Base-by-base conservation (phyloP, 2,797 vertebrate genomes). In the Dicrostonyx torquatus region DNA sequence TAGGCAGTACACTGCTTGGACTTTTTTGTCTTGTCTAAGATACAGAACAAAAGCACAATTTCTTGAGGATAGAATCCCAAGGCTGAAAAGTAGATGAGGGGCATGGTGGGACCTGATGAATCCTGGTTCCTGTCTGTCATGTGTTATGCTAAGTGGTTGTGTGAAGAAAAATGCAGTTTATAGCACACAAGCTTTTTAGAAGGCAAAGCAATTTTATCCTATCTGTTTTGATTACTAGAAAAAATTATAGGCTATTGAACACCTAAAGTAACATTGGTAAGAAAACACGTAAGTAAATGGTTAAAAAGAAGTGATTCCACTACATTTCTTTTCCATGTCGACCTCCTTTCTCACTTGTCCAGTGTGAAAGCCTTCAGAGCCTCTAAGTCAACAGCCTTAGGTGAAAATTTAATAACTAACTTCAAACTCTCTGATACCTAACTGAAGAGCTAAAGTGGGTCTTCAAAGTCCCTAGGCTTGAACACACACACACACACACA, bases 271-370 rank as follows among this genome's bases (percentile, higher is more conserved):
- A 40, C 70, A 89, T 14, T 40, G 79, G 26, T 73, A 89, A 77
- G 18, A 78, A 97, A 95, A 77, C n/a, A 80, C 12, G 26, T 40
- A 76, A 76, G 73, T 50, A 50, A 53, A 90, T 68, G 1, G 94
- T 80, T 15, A 72, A n/a, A 45, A 60, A 89, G 29, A 83, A 76
- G 64, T 55, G 34, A 29, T 78, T 48, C n/a, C 24, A 78, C 13
- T 14, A 58, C 6, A 82, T 88, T 78, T 90, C 20, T 58, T 34
- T 24, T 55, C n/a, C 20, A 93, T 62, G 37, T 64, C 15, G 22
- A 6, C 60, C 76, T 87, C n/a, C 34, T 40, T 31, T 91, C 82
- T 29, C 5, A 45, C 11, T 85, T 76, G 29, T 2, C 14, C 7
- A 58, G 37, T 13, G 24, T 82, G 55, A 55, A 55, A 55, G 6